A percentile compares a stretch with the other conserved stretches of the same genome.
Evolutionary conservation across 2,113 vertebrate species (phyloP).

Genomic region (Cricetomys ansorgei): DNA sequence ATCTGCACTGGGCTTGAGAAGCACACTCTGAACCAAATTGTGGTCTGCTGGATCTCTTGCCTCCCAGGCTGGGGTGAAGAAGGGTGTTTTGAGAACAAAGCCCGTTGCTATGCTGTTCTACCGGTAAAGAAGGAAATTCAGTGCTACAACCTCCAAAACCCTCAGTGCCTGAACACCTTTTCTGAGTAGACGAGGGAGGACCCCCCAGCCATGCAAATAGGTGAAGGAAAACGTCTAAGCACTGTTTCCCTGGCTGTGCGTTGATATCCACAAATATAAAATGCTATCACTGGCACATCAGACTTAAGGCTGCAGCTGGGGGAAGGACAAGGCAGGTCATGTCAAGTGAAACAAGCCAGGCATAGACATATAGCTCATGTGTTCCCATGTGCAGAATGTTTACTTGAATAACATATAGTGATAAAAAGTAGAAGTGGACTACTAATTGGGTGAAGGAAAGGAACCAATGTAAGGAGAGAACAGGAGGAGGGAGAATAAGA

Average conservation of each 20-base stretch:
- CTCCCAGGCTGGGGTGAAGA: neutral
- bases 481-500: neutral
- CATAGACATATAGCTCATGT: no score
- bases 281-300: neutral
- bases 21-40: no score
- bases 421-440: neutral
- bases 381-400: neutral
- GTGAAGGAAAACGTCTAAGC: neutral
- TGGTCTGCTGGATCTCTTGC: neutral
- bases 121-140: neutral
- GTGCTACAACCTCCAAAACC: neutral
- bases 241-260: neutral
- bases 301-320: neutral
- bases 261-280: neutral
- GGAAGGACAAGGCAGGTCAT: neutral
- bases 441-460: neutral
- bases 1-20: neutral
- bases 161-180: neutral
- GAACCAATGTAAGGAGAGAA: neutral
- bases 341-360: neutral
- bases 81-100: neutral
- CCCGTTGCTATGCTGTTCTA: neutral
- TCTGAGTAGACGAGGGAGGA: neutral
- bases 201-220: neutral
- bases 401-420: neutral